Evolutionary conservation across 2,797 vertebrate genomes (phyloP), one percentile per base, ranked within the genome.

Genomic region (Sandelia bainsii): DNA sequence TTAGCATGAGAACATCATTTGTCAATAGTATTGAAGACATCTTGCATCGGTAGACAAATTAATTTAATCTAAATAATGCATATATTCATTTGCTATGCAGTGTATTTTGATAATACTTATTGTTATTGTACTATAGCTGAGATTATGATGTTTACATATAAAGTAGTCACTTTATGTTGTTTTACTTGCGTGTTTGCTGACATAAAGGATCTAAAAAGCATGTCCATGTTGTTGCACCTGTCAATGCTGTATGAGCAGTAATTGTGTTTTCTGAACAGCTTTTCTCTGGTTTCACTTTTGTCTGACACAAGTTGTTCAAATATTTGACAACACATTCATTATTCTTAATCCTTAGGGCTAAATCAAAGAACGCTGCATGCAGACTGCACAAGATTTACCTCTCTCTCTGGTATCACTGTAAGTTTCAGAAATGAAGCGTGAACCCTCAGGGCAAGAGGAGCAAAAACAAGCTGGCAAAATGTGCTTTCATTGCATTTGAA

Each of bases 281-380:
- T 46, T 61, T 62, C 25, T 59, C 46, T 34, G 57, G 2, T 22
- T 62, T 10, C 20, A 48, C 14, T 27, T 56, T 65, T 49, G 4
- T 59, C 53, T 12, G 3, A 27, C 23, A 23, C 12, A 20, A 22
- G 14, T 37, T 69, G 48, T 42, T 72, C 14, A 63, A 62, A 71
- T 56, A 68, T 71, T 67, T 71, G 20, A 45, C 58, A 44, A 20
- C 39, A 53, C 11, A 54, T 51, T 66, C 17, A 60, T 14, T 25
- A 51, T 37, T 60, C 12, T 27, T 12, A 51, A 29, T 4, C 29
- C 53, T 12, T 13, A 54, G 51, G 39, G 45, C 25, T 14, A 34
- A 50, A 65, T 75, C 52, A 32, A 6, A 61, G 22, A 42, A 20
- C 27, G 23, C 23, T 29, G 7, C 19, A n/a, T 25, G 4, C 29